Conservation (phyloP, 2,113 vertebrate species). For the Hemiprocne comata region DNA sequence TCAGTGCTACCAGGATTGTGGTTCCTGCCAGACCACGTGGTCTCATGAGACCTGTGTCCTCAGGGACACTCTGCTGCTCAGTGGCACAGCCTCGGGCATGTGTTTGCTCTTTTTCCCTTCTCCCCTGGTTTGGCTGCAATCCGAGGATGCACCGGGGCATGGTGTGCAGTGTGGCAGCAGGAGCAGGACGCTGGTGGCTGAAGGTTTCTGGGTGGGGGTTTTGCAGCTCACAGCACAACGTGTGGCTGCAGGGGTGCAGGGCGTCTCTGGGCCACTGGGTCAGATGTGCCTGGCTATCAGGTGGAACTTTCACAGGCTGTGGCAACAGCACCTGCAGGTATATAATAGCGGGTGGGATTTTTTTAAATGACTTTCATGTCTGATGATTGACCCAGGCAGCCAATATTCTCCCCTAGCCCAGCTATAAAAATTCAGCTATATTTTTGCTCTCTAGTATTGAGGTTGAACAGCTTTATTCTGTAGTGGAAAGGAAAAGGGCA, state of each 20-base stretch:
- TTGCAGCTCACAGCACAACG: not conserved
- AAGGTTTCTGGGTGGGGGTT: not conserved
- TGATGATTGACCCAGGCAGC: not conserved
- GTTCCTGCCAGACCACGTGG: not conserved
- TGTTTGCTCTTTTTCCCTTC: not conserved
- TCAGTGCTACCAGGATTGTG: not conserved
- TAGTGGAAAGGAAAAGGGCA: not conserved
- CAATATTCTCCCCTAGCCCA: not conserved
- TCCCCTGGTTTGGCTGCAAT: not conserved
- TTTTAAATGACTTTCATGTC: not conserved
- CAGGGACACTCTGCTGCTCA: not conserved
- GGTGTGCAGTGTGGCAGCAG: fast-evolving
- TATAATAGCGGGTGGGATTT: not conserved
- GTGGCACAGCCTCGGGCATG: fast-evolving
- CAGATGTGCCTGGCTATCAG: not conserved
- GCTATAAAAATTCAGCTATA: not conserved
- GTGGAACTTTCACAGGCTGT: not conserved
- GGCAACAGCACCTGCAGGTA: not conserved
- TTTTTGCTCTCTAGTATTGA: not conserved
- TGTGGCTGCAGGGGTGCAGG: not conserved
- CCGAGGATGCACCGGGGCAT: not conserved
- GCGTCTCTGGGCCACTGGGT: not conserved
- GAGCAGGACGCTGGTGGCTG: not conserved
- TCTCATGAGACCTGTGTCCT: not conserved
- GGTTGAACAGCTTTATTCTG: not conserved